phyloP scores from a whole-genome alignment of 2,888 invertebrate genomes.

The Hydrotaea cyrtoneurina region DNA sequence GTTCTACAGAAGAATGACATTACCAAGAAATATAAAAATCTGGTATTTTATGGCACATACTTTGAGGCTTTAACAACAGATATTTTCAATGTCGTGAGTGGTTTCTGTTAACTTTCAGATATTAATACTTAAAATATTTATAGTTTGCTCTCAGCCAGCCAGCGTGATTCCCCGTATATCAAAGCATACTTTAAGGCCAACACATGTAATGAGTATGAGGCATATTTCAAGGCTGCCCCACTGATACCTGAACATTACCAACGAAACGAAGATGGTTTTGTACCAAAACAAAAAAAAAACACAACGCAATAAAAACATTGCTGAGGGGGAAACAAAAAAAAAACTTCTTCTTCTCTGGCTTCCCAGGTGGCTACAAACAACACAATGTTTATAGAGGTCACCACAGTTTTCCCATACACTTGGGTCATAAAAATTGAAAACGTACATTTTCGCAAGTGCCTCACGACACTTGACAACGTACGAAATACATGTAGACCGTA shows the following conservation, averaged over 20 bases:
- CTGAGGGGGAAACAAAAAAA: background rate
- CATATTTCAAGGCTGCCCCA: background rate
- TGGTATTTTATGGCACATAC: background rate
- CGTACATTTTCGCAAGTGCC: background rate
- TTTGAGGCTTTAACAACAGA: background rate
- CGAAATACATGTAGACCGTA: background rate
- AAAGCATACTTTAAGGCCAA: conserved; percentile 8
- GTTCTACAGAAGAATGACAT: background rate
- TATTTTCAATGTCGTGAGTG: background rate
- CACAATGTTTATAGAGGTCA: conserved; percentile 21
- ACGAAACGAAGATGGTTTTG: background rate
- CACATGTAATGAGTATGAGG: background rate
- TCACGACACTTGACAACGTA: conserved; percentile 13
- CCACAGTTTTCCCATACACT: conserved; percentile 6
- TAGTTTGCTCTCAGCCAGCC: too few species aligned
- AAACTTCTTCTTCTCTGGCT: background rate
- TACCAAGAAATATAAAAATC: background rate
- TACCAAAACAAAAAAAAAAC: too few species aligned
- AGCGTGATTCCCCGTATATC: background rate
- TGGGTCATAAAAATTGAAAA: conserved; percentile 30
- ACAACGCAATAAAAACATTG: background rate
- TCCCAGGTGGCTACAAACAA: background rate
- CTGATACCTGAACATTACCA: background rate
- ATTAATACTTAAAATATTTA: background rate
- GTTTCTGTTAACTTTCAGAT: background rate